Evolutionary conservation across 2,113 vertebrate species (phyloP).

Genomic region (Rutilus rutilus): DNA sequence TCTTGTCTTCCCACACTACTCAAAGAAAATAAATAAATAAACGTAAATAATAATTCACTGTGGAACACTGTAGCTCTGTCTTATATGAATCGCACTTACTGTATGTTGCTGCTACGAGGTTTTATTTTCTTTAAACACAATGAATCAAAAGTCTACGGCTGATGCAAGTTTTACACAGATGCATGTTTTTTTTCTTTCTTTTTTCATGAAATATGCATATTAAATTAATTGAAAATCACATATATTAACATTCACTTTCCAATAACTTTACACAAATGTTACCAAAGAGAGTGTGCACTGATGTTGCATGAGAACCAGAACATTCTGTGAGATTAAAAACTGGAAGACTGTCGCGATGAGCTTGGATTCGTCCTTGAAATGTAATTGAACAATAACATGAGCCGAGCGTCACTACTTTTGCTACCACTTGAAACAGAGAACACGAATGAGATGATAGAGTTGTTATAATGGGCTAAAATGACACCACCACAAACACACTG

Average conservation of each 20-base stretch:
- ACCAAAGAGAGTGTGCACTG: slow-evolving; percentile 50
- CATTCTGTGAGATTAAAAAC: slow-evolving; percentile 29
- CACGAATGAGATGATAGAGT: slow-evolving; percentile 18
- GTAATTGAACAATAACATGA: background rate
- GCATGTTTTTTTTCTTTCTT: background rate
- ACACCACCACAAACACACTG: slow-evolving; percentile 31
- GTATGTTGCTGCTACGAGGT: slow-evolving; percentile 51
- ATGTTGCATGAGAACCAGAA: slow-evolving; percentile 54
- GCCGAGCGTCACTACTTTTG: slow-evolving; percentile 33
- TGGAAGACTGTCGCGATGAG: slow-evolving; percentile 52
- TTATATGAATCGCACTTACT: slow-evolving; percentile 37
- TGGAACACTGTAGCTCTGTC: slow-evolving; percentile 54
- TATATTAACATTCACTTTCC: slow-evolving; percentile 57
- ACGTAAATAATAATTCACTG: slow-evolving; percentile 43
- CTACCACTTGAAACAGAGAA: slow-evolving; percentile 44
- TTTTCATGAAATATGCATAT: slow-evolving; percentile 53
- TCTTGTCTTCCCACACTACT: slow-evolving; percentile 48
- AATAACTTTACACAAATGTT: slow-evolving; percentile 58
- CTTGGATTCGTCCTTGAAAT: background rate
- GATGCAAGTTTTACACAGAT: slow-evolving; percentile 43
- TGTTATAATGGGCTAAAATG: slow-evolving; percentile 33
- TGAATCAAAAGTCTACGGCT: slow-evolving; percentile 29
- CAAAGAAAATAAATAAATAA: slow-evolving; percentile 51
- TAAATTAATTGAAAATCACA: slow-evolving; percentile 54
- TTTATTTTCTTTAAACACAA: slow-evolving; percentile 26